Conservation (phyloP, 2,113 vertebrate genomes). For the Tichodroma muraria region DNA sequence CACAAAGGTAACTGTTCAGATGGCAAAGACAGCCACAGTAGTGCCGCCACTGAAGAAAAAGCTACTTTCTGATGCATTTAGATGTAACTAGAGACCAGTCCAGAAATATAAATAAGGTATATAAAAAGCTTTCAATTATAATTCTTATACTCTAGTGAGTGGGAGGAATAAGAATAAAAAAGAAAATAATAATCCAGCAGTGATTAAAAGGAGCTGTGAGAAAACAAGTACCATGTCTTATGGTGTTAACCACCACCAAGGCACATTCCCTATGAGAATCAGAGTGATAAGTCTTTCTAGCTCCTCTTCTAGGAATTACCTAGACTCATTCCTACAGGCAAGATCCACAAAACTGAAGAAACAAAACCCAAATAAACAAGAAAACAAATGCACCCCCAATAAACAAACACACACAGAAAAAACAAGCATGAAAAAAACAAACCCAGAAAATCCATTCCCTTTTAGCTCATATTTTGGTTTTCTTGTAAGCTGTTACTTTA, state of each 20-base stretch:
- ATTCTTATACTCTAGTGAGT: background rate
- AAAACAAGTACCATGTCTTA: background rate
- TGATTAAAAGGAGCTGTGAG: background rate
- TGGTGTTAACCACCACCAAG: background rate
- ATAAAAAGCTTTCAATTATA: background rate
- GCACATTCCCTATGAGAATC: background rate
- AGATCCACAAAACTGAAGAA: background rate
- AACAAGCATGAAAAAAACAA: background rate
- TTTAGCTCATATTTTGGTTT: background rate
- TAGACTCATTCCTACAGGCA: background rate
- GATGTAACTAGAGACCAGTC: background rate
- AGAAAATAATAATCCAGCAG: background rate
- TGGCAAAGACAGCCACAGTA: background rate
- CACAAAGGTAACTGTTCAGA: background rate
- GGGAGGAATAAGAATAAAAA: no score
- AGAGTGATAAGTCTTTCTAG: background rate
- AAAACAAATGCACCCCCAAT: background rate
- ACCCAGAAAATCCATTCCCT: background rate
- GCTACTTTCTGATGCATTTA: background rate
- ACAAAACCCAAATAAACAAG: background rate
- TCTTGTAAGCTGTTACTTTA: background rate
- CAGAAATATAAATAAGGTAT: background rate
- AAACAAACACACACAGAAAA: background rate
- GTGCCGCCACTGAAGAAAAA: background rate
- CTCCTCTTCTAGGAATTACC: background rate